These are phyloP conservation scores for Malaclemys terrapin DNA, from an alignment of 2,113 vertebrate species.

Conservation along the genomic window DNA sequence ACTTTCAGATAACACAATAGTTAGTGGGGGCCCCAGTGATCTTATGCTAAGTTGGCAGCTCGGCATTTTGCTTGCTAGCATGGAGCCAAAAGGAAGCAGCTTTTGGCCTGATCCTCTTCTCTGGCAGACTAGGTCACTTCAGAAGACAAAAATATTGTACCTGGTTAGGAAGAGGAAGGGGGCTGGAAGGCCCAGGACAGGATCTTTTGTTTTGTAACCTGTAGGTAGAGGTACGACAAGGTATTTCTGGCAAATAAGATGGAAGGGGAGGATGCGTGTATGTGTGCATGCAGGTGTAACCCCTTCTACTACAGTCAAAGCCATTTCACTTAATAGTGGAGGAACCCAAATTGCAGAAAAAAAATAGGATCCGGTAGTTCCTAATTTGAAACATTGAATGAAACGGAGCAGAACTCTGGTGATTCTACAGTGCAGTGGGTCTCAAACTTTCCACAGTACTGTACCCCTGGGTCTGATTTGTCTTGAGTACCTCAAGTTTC, in stretches of 20 bases:
- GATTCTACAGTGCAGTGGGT: not conserved
- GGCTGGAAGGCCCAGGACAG: not conserved
- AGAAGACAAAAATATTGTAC: not conserved
- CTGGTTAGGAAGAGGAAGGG: not conserved
- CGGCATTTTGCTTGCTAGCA: not conserved
- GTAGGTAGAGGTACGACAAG: rapidly evolving
- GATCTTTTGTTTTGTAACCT: not conserved
- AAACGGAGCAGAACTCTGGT: not conserved
- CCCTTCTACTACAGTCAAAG: not conserved
- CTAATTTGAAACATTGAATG: not conserved
- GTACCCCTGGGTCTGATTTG: too few species aligned
- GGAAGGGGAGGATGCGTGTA: not conserved
- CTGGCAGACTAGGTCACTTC: not conserved
- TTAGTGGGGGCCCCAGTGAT: not conserved
- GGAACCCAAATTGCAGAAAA: not conserved
- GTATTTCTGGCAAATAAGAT: not conserved
- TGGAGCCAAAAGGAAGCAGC: not conserved
- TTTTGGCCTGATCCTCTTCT: not conserved
- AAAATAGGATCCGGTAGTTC: not conserved
- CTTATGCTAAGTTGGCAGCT: not conserved
- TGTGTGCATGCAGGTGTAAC: not conserved
- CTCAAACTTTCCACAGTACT: too few species aligned
- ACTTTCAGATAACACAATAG: not conserved
- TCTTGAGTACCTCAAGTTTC: too few species aligned
- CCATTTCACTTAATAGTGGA: not conserved